A percentile compares a stretch with the other conserved stretches of the same genome.
Evolutionary conservation across 2,113 vertebrate species (phyloP).

Genomic region (Pteruthius melanotis): DNA sequence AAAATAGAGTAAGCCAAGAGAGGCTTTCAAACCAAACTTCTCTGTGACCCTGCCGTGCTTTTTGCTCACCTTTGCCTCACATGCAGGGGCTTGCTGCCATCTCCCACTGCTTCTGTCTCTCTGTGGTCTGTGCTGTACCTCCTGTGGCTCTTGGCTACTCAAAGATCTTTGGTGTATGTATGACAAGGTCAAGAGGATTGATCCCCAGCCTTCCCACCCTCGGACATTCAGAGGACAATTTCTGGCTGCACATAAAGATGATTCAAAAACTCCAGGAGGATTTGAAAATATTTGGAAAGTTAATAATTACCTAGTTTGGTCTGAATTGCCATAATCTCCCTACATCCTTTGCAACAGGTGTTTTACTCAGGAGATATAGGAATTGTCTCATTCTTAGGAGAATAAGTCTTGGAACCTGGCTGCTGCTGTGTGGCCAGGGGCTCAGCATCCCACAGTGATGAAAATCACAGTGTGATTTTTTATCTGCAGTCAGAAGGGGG

Average conservation of each 20-base stretch:
- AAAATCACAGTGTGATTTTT: rapidly evolving
- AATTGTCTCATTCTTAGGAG: background rate
- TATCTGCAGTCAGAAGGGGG: background rate
- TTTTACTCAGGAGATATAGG: background rate
- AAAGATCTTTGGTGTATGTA: background rate
- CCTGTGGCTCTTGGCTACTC: background rate
- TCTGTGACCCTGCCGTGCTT: background rate
- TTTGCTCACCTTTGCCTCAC: background rate
- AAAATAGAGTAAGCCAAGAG: background rate
- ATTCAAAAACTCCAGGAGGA: background rate
- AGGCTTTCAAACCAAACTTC: background rate
- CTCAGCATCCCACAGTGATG: background rate
- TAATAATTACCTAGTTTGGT: background rate
- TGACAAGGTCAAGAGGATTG: background rate
- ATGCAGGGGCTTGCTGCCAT: background rate
- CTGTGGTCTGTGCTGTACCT: background rate
- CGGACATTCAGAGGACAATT: background rate
- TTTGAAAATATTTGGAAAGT: background rate
- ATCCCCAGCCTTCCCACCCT: background rate
- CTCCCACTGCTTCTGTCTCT: background rate
- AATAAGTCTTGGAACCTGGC: background rate
- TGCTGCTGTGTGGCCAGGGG: background rate
- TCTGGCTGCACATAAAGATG: background rate
- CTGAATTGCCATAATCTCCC: background rate
- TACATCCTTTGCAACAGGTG: background rate